Evolutionary conservation across 2,113 vertebrate genomes (phyloP), one percentile per base, ranked within the genome.

Genomic region (Miniopterus natalensis): DNA sequence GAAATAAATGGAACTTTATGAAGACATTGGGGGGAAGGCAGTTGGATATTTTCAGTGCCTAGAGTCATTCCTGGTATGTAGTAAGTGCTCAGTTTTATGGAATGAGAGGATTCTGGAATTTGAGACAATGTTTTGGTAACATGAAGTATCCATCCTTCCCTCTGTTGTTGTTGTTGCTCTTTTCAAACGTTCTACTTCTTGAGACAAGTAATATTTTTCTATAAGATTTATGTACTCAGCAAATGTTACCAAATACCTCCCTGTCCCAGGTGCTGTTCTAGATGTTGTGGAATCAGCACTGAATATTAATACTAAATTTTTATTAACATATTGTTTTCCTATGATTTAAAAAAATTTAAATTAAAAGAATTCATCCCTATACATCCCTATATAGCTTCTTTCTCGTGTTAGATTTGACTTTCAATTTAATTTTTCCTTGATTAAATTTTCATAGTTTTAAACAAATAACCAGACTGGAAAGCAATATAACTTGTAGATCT

Each of bases 261-360:
- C 23, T 49, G 20, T 73, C 36, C 9, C 25, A 85, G 55, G 36
- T 20, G 25, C 15, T 84, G n/a, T 79, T 71, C 45, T 55, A 40
- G 9, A 14, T 89, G 20, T 23, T 80, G 23, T 78, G 1, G 23
- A 66, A 66, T 27, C 55, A 79, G 23, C 70, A 79, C 10, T 80
- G 25, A 95, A 27, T 79, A 93, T 8, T 68, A 42, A 70, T 42
- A 88, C 73, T 61, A 55, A 23, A 63, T 55, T 92, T 77, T 79
- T 68, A 55, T 65, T 68, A 65, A 49, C 21, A 23, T 68, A 70
- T 12, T 57, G 8, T 59, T 92, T 36, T 84, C 59, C 42, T 53
- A 68, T 1, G 66, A 87, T 42, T 63, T 57, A 1, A 74, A 75
- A 49, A 12, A 61, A 36, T 45, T 0, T 31, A 86, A 49, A 86